Percentiles rank a stretch among this genome's conserved stretches.
Evolutionary conservation across 2,888 invertebrate genomes (phyloP).

Genomic region (Octonoba sinensis): DNA sequence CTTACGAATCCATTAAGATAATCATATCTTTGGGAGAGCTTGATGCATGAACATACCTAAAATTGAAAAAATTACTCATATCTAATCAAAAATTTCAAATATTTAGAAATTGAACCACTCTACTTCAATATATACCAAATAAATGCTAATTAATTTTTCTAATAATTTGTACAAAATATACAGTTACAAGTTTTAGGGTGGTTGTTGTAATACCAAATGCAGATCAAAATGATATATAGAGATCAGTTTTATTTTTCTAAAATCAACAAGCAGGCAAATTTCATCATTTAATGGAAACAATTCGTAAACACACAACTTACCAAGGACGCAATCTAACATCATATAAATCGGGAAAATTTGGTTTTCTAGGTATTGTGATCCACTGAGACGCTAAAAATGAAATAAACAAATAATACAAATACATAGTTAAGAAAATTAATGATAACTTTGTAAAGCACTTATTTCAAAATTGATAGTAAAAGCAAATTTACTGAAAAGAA

Average conservation of each 20-base stretch:
- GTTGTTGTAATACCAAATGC: not conserved
- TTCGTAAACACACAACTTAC: slow-evolving; percentile 27
- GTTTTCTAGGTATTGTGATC: slow-evolving; percentile 66
- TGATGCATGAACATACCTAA: slow-evolving; percentile 73
- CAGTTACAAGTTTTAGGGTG: no score
- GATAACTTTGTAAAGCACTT: not conserved
- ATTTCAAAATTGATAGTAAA: not conserved
- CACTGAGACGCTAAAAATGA: slow-evolving; percentile 68
- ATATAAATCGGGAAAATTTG: slow-evolving; percentile 64
- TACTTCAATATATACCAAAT: no score
- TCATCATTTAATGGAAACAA: no score
- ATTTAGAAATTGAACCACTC: not conserved
- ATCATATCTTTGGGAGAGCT: slow-evolving; percentile 74
- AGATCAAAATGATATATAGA: no score
- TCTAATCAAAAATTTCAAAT: not conserved
- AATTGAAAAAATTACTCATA: slow-evolving; percentile 23
- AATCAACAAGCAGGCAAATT: no score
- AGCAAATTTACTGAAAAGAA: not conserved
- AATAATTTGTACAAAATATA: not conserved
- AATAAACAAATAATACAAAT: not conserved
- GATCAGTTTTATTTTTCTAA: no score
- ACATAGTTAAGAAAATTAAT: not conserved
- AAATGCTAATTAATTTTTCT: no score
- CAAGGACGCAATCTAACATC: slow-evolving; percentile 66
- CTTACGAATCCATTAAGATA: slow-evolving; percentile 74